phyloP scores from a whole-genome alignment of 1,140 invertebrate genomes.

The Lethrus apterus region DNA sequence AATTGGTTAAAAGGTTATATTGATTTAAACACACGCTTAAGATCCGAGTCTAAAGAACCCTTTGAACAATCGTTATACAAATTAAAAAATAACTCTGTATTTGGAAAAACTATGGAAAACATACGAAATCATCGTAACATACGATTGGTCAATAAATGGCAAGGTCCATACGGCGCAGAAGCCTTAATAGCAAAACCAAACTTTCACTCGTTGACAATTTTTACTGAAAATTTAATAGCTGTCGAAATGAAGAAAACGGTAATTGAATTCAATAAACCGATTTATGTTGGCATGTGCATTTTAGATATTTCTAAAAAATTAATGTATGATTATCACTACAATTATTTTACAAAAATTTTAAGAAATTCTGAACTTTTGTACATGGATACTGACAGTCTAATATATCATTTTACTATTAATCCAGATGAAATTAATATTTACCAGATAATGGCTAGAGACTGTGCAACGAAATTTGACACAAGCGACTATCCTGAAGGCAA shows the following conservation, averaged over 20 bases:
- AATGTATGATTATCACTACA: conserved; percentile 34
- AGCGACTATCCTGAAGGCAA: conserved; percentile 26
- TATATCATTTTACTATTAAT: too few species aligned
- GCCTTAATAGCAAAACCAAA: conserved; percentile 31
- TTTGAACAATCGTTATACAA: too few species aligned
- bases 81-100: conserved; percentile 3
- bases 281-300: conserved; percentile 31
- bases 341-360: too few species aligned
- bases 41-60: too few species aligned
- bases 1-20: too few species aligned
- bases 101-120: conserved; percentile 9
- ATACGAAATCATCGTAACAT: background rate
- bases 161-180: conserved; percentile 20
- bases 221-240: conserved; percentile 34
- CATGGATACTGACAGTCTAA: too few species aligned
- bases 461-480: too few species aligned
- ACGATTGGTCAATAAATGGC: conserved; percentile 29
- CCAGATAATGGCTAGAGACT: too few species aligned
- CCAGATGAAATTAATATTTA: too few species aligned
- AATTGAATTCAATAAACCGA: conserved; percentile 35
- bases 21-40: too few species aligned
- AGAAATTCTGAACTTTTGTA: too few species aligned
- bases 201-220: conserved; percentile 31
- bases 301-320: conserved; percentile 32
- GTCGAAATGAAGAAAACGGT: conserved; percentile 32